Evolutionary conservation across 2,888 invertebrate species (phyloP), one percentile per base, ranked within the genome.

Genomic region (Hedya salicella): DNA sequence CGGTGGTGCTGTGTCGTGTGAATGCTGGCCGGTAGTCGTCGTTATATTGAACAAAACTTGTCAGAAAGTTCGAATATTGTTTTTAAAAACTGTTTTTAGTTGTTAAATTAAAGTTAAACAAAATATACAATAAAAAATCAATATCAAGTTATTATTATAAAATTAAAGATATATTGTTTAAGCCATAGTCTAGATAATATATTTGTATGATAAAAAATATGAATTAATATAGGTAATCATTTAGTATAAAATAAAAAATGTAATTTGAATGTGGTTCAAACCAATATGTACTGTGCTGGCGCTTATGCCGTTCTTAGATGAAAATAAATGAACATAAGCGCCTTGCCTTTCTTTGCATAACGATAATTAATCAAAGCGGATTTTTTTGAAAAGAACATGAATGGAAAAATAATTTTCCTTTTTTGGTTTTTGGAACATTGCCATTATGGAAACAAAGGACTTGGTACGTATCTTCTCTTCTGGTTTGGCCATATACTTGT

Each of bases 191-290:
- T 65, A 65, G 39, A 65, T 52, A 65, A 60, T 65, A 65, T 65
- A 65, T 65, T 65, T 65, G 65, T 65, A 65, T 60, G 8, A 66
- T 66, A 66, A 61, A 66, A n/a, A 54, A 50, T 61, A 44, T 42
- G 30, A 65, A 59, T 16, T 59, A 53, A 62, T 11, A 52, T 65
- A 57, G 56, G 52, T 65, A 60, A 44, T 59, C 42, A 0, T 50
- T 44, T 60, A 65, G 46, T 25, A n/a, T 64, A 64, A 57, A 30
- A 44, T 50, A 49, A 50, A 50, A 59, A 40, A 40, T 46, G 36
- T 59, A 52, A 59, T 59, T 39, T 59, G 59, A 52, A 65, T 65
- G 36, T 46, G 56, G 42, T 42, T 44, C 17, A 30, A 30, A 44
- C 32, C 36, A 9, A 36, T 9, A 36, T 11, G 36, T 9, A 9